Conservation (phyloP, 1,140 invertebrate species). For the Dryas iulia region DNA sequence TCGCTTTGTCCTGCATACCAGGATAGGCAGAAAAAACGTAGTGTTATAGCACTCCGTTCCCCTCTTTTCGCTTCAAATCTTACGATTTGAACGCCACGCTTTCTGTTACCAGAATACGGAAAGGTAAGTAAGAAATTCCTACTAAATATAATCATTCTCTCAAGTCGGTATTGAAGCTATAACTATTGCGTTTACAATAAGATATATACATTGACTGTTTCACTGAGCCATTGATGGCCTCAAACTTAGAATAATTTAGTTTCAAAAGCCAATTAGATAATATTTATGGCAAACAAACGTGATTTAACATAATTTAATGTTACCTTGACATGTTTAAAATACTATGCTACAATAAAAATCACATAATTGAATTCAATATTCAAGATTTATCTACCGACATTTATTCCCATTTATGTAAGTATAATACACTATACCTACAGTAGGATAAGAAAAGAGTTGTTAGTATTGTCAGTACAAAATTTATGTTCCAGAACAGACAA, state of each 20-base stretch:
- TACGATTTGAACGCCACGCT: too few relatives aligned
- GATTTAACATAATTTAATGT: not conserved
- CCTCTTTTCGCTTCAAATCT: too few relatives aligned
- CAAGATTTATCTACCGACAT: not conserved
- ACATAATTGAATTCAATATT: not conserved
- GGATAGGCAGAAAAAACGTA: too few relatives aligned
- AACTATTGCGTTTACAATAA: too few relatives aligned
- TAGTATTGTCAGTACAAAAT: constrained; percentile 18
- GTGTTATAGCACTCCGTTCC: too few relatives aligned
- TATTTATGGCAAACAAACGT: not conserved
- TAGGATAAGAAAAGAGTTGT: constrained; percentile 6
- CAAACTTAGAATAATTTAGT: not conserved
- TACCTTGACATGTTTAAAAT: not conserved
- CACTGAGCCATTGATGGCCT: not conserved
- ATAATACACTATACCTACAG: too few relatives aligned
- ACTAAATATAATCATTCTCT: too few relatives aligned
- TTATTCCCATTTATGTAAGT: too few relatives aligned
- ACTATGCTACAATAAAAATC: not conserved
- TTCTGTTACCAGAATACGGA: too few relatives aligned
- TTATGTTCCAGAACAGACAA: constrained; percentile 19
- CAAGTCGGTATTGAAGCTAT: too few relatives aligned
- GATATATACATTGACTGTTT: too few relatives aligned
- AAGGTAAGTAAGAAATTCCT: too few relatives aligned
- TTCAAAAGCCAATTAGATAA: not conserved
- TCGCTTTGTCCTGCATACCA: not conserved